phyloP scores from a whole-genome alignment of 2,888 invertebrate species.

The Sminthurides aquaticus region DNA sequence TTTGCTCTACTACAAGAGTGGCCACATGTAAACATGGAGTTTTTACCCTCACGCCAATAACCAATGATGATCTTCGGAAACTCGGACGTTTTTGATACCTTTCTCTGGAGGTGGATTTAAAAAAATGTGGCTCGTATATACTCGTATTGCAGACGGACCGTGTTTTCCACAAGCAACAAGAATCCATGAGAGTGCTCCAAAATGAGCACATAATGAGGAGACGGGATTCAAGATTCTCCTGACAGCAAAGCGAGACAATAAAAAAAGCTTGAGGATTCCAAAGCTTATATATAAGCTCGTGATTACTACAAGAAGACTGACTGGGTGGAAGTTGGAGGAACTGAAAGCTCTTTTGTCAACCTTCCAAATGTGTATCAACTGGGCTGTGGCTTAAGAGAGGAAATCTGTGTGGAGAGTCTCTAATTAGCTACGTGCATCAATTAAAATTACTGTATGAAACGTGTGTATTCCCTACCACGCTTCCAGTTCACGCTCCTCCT shows the following conservation, averaged over 20 bases:
- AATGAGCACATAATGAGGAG: background rate
- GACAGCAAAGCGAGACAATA: background rate
- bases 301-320: too few relatives aligned
- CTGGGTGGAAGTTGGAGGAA: too few relatives aligned
- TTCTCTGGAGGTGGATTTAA: background rate
- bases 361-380: background rate
- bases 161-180: too few relatives aligned
- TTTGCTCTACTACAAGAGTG: background rate
- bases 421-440: background rate
- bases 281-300: background rate
- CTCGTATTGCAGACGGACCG: too few relatives aligned
- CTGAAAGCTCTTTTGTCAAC: background rate
- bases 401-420: too few relatives aligned
- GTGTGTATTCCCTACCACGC: background rate
- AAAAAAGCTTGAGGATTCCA: background rate
- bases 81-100: background rate
- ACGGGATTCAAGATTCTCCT: background rate
- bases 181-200: too few relatives aligned
- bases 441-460: background rate
- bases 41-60: background rate
- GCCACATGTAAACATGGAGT: background rate
- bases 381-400: too few relatives aligned
- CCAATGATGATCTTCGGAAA: background rate
- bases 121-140: background rate
- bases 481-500: background rate